Percentiles rank a stretch among this genome's conserved stretches.
phyloP scores from a whole-genome alignment of 2,797 vertebrate genomes.

The Dryobates pubescens region DNA sequence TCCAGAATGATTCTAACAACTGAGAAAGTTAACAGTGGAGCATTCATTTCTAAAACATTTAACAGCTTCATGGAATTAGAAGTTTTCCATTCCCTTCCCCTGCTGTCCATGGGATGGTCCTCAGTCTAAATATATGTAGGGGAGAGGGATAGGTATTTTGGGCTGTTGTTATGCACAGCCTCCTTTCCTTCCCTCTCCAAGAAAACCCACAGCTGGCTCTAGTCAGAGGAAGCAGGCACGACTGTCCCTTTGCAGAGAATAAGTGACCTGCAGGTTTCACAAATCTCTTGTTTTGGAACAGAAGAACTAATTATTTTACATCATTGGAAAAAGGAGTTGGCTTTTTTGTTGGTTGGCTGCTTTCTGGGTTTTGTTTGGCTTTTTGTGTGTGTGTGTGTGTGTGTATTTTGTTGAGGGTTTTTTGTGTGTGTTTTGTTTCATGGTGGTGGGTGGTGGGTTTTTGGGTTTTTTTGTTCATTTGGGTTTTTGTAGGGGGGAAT shows the following conservation, averaged over 20 bases:
- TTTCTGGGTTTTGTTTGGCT: no score
- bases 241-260: neutral
- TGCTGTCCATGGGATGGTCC: neutral
- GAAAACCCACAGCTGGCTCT: neutral
- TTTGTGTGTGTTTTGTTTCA: neutral
- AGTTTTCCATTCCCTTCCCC: conserved; percentile 47
- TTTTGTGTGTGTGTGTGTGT: no score
- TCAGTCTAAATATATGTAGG: conserved; percentile 25
- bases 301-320: neutral
- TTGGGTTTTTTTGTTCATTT: neutral
- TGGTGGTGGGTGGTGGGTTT: neutral
- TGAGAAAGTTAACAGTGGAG: neutral
- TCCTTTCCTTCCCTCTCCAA: neutral
- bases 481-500: neutral
- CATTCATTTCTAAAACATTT: neutral
- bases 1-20: conserved; percentile 35
- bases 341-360: neutral
- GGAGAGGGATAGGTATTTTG: neutral
- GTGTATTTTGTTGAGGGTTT: no score
- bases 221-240: neutral
- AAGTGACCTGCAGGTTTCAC: neutral
- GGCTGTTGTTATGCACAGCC: neutral
- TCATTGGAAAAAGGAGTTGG: neutral
- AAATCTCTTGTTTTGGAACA: neutral
- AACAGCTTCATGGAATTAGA: conserved; percentile 16